A percentile compares a stretch with the other conserved stretches of the same genome.
Evolutionary conservation across 2,113 vertebrate species (phyloP).

Genomic region (Melanotaenia duboulayi): DNA sequence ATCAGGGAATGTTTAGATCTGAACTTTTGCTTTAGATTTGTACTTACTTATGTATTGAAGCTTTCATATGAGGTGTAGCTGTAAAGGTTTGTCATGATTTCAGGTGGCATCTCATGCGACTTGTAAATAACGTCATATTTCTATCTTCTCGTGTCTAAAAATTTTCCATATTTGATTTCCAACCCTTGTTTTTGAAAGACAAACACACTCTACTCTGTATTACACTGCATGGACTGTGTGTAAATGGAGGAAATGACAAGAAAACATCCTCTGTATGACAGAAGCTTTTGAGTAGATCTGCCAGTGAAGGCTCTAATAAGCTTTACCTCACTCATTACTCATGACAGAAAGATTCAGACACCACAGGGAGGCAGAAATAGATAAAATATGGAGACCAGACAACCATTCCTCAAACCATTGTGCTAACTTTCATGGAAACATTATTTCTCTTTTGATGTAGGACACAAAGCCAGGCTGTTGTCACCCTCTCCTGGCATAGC

Average conservation of each 20-base stretch:
- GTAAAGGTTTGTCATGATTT: constrained; percentile 22
- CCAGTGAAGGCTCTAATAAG: constrained; percentile 66
- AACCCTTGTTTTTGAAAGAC: constrained; percentile 16
- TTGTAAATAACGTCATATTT: constrained; percentile 4
- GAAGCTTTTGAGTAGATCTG: constrained; percentile 40
- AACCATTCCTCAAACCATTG: constrained; percentile 58
- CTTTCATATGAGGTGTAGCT: constrained; percentile 21
- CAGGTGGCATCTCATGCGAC: constrained; percentile 2
- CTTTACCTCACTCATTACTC: constrained; percentile 56
- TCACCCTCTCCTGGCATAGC: constrained; percentile 78
- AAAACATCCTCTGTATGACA: constrained; percentile 35
- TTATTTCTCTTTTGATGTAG: constrained; percentile 68
- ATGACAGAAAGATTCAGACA: constrained; percentile 38
- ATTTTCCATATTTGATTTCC: constrained; percentile 21
- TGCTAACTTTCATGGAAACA: constrained; percentile 54
- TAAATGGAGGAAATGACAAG: constrained; percentile 33
- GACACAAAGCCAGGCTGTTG: constrained; percentile 67
- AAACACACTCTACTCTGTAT: constrained; percentile 19
- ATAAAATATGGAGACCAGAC: constrained; percentile 62
- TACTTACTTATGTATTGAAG: constrained; percentile 6
- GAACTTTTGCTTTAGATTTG: constrained; percentile 12
- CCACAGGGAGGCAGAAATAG: constrained; percentile 49
- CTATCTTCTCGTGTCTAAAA: constrained; percentile 16
- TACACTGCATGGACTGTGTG: constrained; percentile 27
- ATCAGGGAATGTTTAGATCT: constrained; percentile 9